Evolutionary conservation across 2,797 vertebrate genomes (phyloP), one percentile per base, ranked within the genome.

Genomic region (Aulostomus chinensis): DNA sequence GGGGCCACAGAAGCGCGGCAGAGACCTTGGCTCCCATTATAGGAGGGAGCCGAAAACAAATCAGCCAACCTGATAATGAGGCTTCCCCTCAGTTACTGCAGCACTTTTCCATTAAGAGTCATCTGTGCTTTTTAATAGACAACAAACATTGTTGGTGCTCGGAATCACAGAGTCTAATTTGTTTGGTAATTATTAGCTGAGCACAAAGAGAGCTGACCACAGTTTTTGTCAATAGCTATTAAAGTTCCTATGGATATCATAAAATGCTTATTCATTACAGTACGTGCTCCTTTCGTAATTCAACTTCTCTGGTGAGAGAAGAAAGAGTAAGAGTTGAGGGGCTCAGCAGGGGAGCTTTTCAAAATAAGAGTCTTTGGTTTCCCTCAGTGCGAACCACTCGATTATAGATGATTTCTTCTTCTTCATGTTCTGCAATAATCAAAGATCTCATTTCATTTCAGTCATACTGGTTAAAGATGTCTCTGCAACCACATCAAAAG

Each of bases 141-240:
- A 30, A 68, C 65, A 65, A 71, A 75, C 72, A 73, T 58, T 65
- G 43, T 57, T 42, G 58, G 65, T 13, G 51, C 59, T 63, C 35
- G n/a, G n/a, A n/a, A n/a, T n/a, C n/a, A n/a, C 32, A 11, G 25
- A 59, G 14, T 64, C 74, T 83, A 54, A 76, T 83, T 63, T 67
- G 68, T 74, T 73, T 45, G 64, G 72, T 83, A 80, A 80, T 78
- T 68, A 71, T 58, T 32, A 35, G 64, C 38, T 21, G 56, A 61
- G 68, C 50, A 29, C 63, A 35, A 12, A 72, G 32, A 18, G 67
- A 72, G 56, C 67, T 41, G 61, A 69, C 30, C 48, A 9, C 9
- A 1, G 3, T 40, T 76, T 85, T 76, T 54, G 62, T 86, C 85
- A 74, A 85, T 83, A 86, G 33, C 67, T 68, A 86, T 86, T 88